Evolutionary conservation across 2,797 vertebrate species (phyloP).

Genomic region (Synanceia verrucosa): DNA sequence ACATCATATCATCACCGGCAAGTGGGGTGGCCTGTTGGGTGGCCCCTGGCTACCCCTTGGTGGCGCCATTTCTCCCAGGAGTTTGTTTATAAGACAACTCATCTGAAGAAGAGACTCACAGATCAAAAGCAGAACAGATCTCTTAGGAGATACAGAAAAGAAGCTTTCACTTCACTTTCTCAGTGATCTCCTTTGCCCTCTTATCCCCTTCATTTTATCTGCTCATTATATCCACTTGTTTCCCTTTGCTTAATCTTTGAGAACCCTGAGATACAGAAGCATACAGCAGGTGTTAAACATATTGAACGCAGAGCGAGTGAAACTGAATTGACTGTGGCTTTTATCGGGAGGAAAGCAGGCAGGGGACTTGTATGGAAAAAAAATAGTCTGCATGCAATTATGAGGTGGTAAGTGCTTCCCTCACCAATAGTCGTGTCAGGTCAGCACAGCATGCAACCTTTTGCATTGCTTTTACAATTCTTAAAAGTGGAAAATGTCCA

Average conservation of each 20-base stretch:
- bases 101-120: background rate
- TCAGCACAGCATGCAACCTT: conserved; percentile 4
- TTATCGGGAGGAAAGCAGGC: background rate
- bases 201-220: background rate
- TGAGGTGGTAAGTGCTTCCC: background rate
- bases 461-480: background rate
- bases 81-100: background rate
- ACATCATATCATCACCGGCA: too few species aligned
- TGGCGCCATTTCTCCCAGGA: too few species aligned
- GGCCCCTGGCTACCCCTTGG: too few species aligned
- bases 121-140: background rate
- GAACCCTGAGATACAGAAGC: background rate
- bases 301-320: background rate
- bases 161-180: background rate
- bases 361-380: background rate
- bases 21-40: too few species aligned
- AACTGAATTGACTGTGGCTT: background rate
- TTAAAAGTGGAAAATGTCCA: conserved; percentile 17
- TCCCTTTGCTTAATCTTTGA: background rate
- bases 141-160: background rate
- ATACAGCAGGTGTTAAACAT: conserved; percentile 4
- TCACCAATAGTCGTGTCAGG: background rate
- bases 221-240: conserved; percentile 11
- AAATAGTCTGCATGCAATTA: conserved; percentile 6
- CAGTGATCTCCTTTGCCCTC: background rate